Conservation (phyloP, 2,113 vertebrate genomes). For the Bufo gargarizans region DNA sequence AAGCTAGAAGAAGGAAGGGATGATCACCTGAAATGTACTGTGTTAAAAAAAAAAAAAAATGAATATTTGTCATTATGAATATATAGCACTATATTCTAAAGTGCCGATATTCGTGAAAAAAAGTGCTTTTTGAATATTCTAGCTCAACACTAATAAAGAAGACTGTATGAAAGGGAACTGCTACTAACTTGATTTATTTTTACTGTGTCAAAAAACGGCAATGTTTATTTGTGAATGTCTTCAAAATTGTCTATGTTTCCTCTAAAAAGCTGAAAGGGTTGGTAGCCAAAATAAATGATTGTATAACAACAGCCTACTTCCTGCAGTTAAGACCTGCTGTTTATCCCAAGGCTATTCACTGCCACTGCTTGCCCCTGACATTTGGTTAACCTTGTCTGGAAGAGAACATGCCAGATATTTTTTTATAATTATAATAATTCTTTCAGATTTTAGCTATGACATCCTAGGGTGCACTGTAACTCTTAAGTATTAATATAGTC, state of each 20-base stretch:
- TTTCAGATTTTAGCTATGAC: not conserved
- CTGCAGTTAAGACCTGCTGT: conserved; percentile 88
- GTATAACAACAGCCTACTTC: conserved; percentile 89
- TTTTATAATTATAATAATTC: not conserved
- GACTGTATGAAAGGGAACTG: not conserved
- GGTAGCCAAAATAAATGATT: conserved; percentile 88
- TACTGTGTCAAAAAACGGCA: conserved; percentile 55
- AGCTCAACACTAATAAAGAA: no score
- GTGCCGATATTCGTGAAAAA: no score
- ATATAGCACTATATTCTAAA: no score
- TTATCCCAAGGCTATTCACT: conserved; percentile 83
- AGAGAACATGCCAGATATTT: not conserved
- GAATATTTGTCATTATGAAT: no score
- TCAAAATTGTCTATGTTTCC: conserved; percentile 78
- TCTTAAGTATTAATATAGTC: no score
- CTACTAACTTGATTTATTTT: conserved; percentile 11
- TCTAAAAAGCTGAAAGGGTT: conserved; percentile 79
- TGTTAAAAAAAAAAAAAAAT: no score
- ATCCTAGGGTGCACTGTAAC: no score
- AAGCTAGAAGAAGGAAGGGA: no score
- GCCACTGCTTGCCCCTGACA: conserved; percentile 82
- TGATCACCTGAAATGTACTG: no score
- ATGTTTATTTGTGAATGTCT: conserved; percentile 58
- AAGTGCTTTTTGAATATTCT: no score
- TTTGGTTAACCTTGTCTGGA: conserved; percentile 79